Percentiles rank a stretch among this genome's conserved stretches.
Conservation (phyloP, 2,888 invertebrate genomes). For the Marronus borbonicus region DNA sequence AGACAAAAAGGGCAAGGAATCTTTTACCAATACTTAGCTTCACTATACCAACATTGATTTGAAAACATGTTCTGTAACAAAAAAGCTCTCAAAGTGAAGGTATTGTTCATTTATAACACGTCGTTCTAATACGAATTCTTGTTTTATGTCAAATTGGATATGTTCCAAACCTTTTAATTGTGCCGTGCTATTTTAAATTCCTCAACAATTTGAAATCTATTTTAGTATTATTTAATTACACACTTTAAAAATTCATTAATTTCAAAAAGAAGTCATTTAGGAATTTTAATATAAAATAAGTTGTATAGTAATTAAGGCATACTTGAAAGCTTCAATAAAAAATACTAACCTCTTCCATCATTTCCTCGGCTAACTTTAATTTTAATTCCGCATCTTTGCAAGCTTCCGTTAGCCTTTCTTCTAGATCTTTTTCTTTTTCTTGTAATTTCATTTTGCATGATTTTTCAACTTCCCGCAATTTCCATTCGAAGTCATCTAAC, state of each 20-base stretch:
- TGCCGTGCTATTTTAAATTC: not conserved
- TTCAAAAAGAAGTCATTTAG: not conserved
- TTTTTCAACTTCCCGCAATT: constrained; percentile 83
- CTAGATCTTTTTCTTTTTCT: constrained; percentile 76
- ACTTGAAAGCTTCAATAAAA: not conserved
- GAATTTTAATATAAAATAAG: not conserved
- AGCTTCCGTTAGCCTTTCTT: constrained; percentile 71
- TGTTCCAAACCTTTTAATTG: not conserved
- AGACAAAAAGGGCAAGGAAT: not conserved
- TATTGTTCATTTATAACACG: too few species aligned
- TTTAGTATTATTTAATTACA: not conserved
- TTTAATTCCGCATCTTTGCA: constrained; percentile 67
- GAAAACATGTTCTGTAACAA: too few species aligned
- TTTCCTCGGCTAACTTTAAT: constrained; percentile 67
- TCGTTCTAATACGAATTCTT: too few species aligned
- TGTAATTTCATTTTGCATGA: constrained; percentile 77
- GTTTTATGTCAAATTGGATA: constrained; percentile 6
- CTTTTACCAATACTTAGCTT: too few species aligned
- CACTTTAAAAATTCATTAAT: constrained; percentile 7
- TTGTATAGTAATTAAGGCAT: too few species aligned
- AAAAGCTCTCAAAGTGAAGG: not conserved
- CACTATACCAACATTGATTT: not conserved
- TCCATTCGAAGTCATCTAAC: constrained; percentile 88
- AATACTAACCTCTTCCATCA: constrained; percentile 65
- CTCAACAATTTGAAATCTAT: not conserved